Percentiles rank a stretch among this genome's conserved stretches.
These are phyloP conservation scores for Betta splendens DNA, from an alignment of 2,797 vertebrate genomes.

Conservation along the genomic window DNA sequence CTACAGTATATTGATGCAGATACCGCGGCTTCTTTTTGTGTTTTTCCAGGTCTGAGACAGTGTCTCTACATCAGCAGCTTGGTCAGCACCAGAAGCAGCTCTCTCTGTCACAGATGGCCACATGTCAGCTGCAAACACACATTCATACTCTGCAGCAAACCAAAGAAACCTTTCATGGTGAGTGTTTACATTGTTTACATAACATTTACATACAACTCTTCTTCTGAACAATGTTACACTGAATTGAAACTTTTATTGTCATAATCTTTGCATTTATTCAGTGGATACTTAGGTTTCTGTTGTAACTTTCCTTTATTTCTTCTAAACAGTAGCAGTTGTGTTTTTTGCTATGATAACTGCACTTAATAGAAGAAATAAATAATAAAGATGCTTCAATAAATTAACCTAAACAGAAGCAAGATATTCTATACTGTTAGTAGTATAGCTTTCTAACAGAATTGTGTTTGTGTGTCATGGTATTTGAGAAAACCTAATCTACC, in stretches of 20 bases:
- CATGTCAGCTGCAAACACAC: constrained; percentile 80
- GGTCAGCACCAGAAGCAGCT: constrained; percentile 77
- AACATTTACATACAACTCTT: too few species aligned
- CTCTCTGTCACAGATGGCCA: constrained; percentile 79
- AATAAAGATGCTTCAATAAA: too few species aligned
- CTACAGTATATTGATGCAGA: not conserved
- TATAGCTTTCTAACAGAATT: not conserved
- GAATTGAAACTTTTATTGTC: too few species aligned
- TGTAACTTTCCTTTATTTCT: too few species aligned
- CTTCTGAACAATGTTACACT: too few species aligned
- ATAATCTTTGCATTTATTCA: too few species aligned
- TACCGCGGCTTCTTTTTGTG: not conserved
- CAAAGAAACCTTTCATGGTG: constrained; percentile 85
- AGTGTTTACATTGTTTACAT: constrained; percentile 39
- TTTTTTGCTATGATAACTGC: too few species aligned
- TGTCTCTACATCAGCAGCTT: constrained; percentile 79
- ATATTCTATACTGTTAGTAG: too few species aligned
- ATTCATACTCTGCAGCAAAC: constrained; percentile 78
- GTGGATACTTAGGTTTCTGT: too few species aligned
- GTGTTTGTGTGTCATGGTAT: not conserved
- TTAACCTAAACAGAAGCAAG: too few species aligned
- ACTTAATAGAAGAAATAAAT: too few species aligned
- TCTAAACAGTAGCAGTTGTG: too few species aligned
- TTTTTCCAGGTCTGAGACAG: constrained; percentile 49
- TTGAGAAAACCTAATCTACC: not conserved